Conservation (phyloP, 37 sponge, comb jelly and placozoan genomes). For the Halichondria panicea region DNA sequence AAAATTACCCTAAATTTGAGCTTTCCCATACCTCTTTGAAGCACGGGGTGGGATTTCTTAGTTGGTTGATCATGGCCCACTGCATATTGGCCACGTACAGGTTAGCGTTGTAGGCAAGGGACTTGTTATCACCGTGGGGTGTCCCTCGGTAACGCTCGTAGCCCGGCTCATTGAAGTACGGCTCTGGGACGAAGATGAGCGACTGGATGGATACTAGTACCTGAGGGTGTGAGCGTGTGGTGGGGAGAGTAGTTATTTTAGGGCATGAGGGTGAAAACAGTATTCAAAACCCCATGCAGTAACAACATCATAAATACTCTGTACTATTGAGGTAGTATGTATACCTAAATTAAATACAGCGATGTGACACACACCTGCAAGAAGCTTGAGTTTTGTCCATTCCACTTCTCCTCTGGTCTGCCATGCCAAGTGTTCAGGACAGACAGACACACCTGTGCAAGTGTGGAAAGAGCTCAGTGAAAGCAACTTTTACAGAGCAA, state of each 20-base stretch:
- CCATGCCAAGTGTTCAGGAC: constrained; percentile 95
- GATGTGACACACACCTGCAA: constrained; percentile 52
- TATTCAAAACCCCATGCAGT: too few species aligned
- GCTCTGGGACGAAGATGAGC: constrained; percentile 92
- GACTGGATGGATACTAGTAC: constrained; percentile 97
- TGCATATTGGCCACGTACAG: constrained; percentile 70
- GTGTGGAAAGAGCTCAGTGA: too few species aligned
- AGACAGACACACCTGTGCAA: constrained; percentile 85
- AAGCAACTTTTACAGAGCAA: too few species aligned
- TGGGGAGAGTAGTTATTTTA: too few species aligned
- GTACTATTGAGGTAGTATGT: too few species aligned
- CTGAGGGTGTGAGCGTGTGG: too few species aligned
- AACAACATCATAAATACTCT: too few species aligned
- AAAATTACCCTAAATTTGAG: too few species aligned
- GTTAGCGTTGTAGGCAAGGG: constrained; percentile 82
- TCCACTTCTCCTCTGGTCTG: constrained; percentile 94
- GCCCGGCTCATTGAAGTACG: constrained; percentile 97
- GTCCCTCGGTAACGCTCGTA: constrained; percentile 89
- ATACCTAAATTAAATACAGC: too few species aligned
- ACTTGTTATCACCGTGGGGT: constrained; percentile 69
- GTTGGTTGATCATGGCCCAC: constrained; percentile 90
- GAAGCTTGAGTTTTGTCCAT: constrained; percentile 76
- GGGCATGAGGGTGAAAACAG: too few species aligned
- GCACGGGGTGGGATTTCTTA: constrained; percentile 82
- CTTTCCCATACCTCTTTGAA: constrained; percentile 73